Conservation (phyloP, 2,797 vertebrate species). For the Setipinna tenuifilis region DNA sequence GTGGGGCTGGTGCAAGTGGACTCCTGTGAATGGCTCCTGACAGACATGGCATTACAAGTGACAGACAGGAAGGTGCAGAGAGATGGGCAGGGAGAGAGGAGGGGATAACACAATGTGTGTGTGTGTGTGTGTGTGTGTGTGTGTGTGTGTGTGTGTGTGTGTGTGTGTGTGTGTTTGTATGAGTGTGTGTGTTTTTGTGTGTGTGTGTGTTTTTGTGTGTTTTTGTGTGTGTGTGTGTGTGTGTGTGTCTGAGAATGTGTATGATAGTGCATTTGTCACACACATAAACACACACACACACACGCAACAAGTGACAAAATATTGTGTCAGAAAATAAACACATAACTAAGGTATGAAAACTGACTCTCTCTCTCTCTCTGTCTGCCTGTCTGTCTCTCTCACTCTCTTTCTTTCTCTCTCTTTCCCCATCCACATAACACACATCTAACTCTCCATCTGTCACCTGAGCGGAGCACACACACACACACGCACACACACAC, state of each 20-base stretch:
- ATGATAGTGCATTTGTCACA: too few species aligned
- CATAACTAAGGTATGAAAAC: not conserved
- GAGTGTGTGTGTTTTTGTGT: too few species aligned
- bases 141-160: too few species aligned
- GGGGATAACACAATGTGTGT: not conserved
- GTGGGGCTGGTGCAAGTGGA: not conserved
- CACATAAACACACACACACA: not conserved
- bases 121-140: too few species aligned
- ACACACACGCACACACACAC: too few species aligned
- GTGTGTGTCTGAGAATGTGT: not conserved
- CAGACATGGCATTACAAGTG: conserved; percentile 15
- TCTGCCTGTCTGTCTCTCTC: not conserved
- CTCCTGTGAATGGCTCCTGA: not conserved
- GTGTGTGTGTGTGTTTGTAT: too few species aligned
- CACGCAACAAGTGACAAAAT: not conserved
- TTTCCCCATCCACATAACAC: too few species aligned
- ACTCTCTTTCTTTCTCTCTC: not conserved
- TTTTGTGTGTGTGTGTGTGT: not conserved
- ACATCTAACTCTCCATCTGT: too few species aligned
- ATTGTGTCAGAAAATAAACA: not conserved
- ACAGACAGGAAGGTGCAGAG: conserved; percentile 14
- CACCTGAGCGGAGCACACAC: too few species aligned
- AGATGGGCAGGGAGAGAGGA: not conserved
- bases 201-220: not conserved
- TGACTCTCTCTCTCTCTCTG: not conserved